Percentiles rank a stretch among this genome's conserved stretches.
phyloP scores from a whole-genome alignment of 2,113 vertebrate genomes.

The Seriola quinqueradiata region DNA sequence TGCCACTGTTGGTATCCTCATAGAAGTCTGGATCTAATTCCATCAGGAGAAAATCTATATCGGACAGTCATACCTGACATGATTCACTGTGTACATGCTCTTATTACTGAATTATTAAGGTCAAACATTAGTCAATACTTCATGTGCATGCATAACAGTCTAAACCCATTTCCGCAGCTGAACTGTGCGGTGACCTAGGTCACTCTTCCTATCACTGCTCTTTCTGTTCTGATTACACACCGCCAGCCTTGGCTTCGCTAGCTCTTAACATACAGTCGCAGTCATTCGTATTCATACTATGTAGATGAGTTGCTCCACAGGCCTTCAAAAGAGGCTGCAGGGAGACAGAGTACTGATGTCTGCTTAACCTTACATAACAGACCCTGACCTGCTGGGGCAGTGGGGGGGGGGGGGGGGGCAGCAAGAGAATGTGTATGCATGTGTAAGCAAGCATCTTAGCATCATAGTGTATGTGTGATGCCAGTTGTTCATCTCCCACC shows the following conservation, averaged over 20 bases:
- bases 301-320: constrained; percentile 56
- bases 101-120: constrained; percentile 32
- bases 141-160: constrained; percentile 3
- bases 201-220: constrained; percentile 42
- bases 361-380: constrained; percentile 58
- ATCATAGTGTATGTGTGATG: background rate
- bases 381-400: constrained; percentile 40
- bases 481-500: constrained; percentile 29
- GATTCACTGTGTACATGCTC: constrained; percentile 7
- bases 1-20: constrained; percentile 10
- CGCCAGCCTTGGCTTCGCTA: constrained; percentile 45
- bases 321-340: constrained; percentile 44
- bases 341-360: constrained; percentile 50
- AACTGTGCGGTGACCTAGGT: constrained; percentile 41
- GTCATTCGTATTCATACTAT: constrained; percentile 64
- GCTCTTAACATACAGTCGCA: constrained; percentile 37
- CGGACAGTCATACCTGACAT: constrained; percentile 3
- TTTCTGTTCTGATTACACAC: constrained; percentile 51
- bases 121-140: constrained; percentile 3
- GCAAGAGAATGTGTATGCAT: background rate
- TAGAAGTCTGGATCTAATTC: constrained; percentile 21
- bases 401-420: no score
- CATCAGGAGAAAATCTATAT: constrained; percentile 18
- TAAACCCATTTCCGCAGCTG: constrained; percentile 27
- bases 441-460: constrained; percentile 3